These are phyloP conservation scores for Tragelaphus buxtoni DNA, from an alignment of 2,113 vertebrate species.

Conservation along the genomic window DNA sequence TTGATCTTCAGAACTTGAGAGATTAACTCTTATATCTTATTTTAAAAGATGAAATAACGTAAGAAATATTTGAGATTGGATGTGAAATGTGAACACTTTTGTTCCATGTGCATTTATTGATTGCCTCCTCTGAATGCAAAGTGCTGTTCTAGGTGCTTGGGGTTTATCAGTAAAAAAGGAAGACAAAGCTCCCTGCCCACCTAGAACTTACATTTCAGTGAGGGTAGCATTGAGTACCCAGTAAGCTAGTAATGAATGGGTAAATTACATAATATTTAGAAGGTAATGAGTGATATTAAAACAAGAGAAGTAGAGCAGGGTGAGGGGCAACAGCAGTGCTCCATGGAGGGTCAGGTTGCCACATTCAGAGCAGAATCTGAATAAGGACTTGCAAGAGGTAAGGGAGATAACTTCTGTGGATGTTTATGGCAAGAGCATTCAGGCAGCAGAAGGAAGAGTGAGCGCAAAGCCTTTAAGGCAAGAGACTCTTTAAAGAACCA, in stretches of 20 bases:
- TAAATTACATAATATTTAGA: not conserved
- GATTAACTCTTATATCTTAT: not conserved
- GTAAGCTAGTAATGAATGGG: not conserved
- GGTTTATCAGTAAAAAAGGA: not conserved
- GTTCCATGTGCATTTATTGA: not conserved
- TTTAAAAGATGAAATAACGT: not conserved
- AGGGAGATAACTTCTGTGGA: not conserved
- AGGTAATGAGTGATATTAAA: not conserved
- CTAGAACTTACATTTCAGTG: not conserved
- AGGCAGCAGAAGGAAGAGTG: not conserved
- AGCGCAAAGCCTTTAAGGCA: not conserved
- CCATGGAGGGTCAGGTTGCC: not conserved
- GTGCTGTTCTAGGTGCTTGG: not conserved
- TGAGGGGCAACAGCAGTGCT: not conserved
- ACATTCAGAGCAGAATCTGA: not conserved
- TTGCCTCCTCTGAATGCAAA: not conserved
- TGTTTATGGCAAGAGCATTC: not conserved
- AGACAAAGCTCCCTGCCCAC: not conserved
- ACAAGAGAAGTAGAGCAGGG: not conserved
- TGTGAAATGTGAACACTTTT: not conserved
- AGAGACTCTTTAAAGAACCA: not conserved
- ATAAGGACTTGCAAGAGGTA: not conserved
- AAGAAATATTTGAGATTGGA: not conserved
- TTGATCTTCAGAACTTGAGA: not conserved
- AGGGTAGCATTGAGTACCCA: not conserved